phyloP scores from a whole-genome alignment of 1,140 invertebrate genomes.

The Hesperophylax magnus region DNA sequence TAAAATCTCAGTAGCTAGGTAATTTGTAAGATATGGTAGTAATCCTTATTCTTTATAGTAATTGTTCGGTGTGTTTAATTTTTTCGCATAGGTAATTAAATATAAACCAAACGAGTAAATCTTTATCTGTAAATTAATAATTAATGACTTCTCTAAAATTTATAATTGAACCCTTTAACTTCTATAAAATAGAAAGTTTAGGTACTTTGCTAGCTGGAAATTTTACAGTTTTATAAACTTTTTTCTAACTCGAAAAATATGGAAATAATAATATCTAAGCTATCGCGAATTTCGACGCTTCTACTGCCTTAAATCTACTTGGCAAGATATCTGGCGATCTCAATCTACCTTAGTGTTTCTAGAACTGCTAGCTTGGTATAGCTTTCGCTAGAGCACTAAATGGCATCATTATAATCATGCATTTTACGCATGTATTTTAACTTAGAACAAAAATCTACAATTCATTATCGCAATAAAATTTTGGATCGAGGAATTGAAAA shows the following conservation, averaged over 20 bases:
- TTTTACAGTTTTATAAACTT: slow-evolving; percentile 12
- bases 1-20: slow-evolving; percentile 34
- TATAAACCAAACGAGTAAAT: no score
- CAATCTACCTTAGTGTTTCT: neutral
- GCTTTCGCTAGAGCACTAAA: slow-evolving; percentile 37
- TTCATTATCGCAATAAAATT: no score
- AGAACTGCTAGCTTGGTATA: neutral
- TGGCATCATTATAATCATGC: neutral
- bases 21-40: neutral
- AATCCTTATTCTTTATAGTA: no score
- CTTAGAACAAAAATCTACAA: no score
- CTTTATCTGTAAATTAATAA: no score
- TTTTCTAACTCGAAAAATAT: neutral
- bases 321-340: neutral
- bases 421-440: no score
- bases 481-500: no score
- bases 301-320: slow-evolving; percentile 22
- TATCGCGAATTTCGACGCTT: slow-evolving; percentile 5
- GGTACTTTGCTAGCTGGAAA: slow-evolving; percentile 8
- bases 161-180: no score
- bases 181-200: neutral
- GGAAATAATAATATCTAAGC: neutral
- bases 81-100: no score
- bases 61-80: no score
- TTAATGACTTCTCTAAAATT: no score